These are phyloP conservation scores for Channa argus DNA, from an alignment of 2,113 vertebrate species.

Conservation along the genomic window DNA sequence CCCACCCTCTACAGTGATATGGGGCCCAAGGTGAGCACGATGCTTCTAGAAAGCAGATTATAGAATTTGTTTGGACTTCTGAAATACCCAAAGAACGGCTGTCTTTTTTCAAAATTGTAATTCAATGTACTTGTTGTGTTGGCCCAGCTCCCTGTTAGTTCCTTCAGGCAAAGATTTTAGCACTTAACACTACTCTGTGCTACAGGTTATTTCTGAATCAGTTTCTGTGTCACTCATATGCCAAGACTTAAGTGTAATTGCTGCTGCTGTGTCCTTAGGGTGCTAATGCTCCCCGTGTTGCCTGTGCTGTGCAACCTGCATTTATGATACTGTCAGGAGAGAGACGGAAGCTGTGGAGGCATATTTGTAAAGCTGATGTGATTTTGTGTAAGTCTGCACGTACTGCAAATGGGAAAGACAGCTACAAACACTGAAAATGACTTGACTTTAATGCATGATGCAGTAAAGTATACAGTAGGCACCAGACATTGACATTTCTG, in stretches of 20 bases:
- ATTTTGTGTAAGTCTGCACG: conserved; percentile 1
- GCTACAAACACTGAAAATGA: not conserved
- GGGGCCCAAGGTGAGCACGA: conserved; percentile 12
- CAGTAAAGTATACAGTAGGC: not conserved
- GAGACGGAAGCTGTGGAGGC: conserved; percentile 12
- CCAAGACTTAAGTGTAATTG: conserved; percentile 62
- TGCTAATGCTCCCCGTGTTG: conserved; percentile 15
- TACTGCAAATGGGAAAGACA: not conserved
- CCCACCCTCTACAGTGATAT: conserved; percentile 19
- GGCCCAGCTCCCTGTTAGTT: conserved; percentile 20
- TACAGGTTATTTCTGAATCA: conserved; percentile 59
- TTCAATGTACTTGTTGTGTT: conserved; percentile 41
- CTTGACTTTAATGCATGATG: too few relatives aligned
- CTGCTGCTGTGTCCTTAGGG: conserved; percentile 47
- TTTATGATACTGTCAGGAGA: conserved; percentile 23
- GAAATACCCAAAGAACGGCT: conserved; percentile 39
- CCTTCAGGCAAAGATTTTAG: conserved; percentile 50
- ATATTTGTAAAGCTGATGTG: conserved; percentile 13
- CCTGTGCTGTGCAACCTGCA: conserved; percentile 11
- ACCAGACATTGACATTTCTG: too few relatives aligned
- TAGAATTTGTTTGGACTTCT: conserved; percentile 24
- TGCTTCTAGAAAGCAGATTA: conserved; percentile 42
- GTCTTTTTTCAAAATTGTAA: conserved; percentile 42
- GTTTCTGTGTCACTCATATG: conserved; percentile 63
- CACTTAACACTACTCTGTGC: conserved; percentile 38